These are phyloP conservation scores for Lanistes nyassanus DNA, from an alignment of 1,140 invertebrate genomes.

Conservation along the genomic window DNA sequence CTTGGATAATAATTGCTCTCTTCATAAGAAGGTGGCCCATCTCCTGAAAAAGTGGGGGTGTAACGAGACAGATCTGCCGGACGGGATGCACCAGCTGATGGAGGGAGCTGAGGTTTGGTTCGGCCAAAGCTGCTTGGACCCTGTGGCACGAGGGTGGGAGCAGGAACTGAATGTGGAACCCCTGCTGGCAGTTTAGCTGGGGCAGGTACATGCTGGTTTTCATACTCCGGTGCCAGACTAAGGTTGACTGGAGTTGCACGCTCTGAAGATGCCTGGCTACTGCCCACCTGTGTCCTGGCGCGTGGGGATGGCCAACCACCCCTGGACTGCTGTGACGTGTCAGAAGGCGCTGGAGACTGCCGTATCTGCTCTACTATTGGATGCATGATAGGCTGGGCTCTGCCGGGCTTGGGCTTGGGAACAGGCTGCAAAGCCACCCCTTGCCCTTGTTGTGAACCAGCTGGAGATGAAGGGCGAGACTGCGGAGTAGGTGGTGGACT, in stretches of 20 bases:
- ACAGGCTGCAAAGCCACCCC: too few species aligned
- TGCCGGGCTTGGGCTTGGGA: constrained; percentile 7
- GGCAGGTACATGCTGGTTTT: constrained; percentile 5
- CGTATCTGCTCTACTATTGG: constrained; percentile 5
- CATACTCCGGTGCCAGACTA: neutral
- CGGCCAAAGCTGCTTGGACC: too few species aligned
- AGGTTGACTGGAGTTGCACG: neutral
- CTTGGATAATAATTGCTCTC: neutral
- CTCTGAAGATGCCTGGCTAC: constrained; percentile 10
- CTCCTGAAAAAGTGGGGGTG: constrained; percentile 8
- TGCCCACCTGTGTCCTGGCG: neutral
- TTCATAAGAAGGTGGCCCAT: constrained; percentile 13
- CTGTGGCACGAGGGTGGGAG: too few species aligned
- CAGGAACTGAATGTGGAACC: too few species aligned
- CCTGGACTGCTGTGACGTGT: constrained; percentile 3
- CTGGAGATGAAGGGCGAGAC: neutral
- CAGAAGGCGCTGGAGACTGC: constrained; percentile 10
- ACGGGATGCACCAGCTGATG: too few species aligned
- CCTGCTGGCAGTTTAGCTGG: neutral
- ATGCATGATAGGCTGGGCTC: neutral
- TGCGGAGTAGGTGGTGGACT: constrained; percentile 31
- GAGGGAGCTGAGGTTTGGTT: too few species aligned
- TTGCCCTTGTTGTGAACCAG: neutral
- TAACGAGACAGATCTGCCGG: constrained; percentile 15
- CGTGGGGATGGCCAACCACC: constrained; percentile 13